phyloP scores from a whole-genome alignment of 2,797 vertebrate species.

The Pelochelys cantorii region DNA sequence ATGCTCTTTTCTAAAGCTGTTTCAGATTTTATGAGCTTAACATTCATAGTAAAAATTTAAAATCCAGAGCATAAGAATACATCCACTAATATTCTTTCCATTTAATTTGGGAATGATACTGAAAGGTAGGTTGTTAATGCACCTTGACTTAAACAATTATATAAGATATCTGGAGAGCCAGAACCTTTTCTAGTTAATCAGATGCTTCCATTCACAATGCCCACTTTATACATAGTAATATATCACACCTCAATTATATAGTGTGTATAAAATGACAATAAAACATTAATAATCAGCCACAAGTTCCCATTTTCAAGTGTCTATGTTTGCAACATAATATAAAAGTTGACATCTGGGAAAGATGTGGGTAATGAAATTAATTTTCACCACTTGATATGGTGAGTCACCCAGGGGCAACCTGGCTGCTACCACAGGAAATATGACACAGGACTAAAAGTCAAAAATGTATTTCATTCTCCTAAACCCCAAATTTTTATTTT shows the following conservation, averaged over 20 bases:
- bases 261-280: neutral
- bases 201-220: neutral
- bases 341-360: constrained; percentile 43
- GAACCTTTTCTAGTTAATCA: neutral
- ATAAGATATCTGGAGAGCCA: neutral
- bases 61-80: neutral
- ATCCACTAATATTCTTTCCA: neutral
- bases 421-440: neutral
- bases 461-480: accelerated
- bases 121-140: neutral
- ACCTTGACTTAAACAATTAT: neutral
- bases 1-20: neutral
- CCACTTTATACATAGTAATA: neutral
- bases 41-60: neutral
- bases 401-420: constrained; percentile 26
- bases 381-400: constrained; percentile 32
- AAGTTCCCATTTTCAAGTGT: neutral
- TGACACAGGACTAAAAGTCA: neutral
- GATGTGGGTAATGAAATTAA: constrained; percentile 34
- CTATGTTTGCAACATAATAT: neutral
- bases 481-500: neutral
- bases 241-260: neutral
- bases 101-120: neutral
- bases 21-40: neutral
- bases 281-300: neutral